Evolutionary conservation across 30 jellyfish, hydroid and myxozoan species (phyloP).

Genomic region (Hydractinia symbiolongicarpus): DNA sequence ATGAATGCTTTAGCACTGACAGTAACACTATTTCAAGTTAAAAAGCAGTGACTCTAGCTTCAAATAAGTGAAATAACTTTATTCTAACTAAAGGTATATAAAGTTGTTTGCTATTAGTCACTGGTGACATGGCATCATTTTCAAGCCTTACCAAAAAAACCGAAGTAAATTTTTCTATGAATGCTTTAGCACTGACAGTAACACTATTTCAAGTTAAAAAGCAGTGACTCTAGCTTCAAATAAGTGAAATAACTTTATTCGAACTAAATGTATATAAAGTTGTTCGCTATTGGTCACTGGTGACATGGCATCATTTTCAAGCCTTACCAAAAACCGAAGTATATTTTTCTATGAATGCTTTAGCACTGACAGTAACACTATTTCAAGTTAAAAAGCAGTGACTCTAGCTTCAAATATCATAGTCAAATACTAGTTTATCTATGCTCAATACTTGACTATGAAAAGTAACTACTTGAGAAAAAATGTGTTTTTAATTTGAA

Average conservation of each 20-base stretch:
- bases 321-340: conserved; percentile 57
- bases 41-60: conserved; percentile 94
- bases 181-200: conserved; percentile 76
- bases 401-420: conserved; percentile 69
- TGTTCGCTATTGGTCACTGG: conserved; percentile 13
- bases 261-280: background rate
- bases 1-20: conserved; percentile 89
- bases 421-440: too few species aligned
- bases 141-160: conserved; percentile 64
- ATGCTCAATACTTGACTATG: too few species aligned
- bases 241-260: too few species aligned
- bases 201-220: conserved; percentile 34
- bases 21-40: conserved; percentile 25
- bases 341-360: conserved; percentile 57
- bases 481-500: too few species aligned
- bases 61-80: conserved; percentile 12
- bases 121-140: conserved; percentile 11
- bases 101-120: conserved; percentile 3
- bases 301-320: conserved; percentile 14
- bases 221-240: conserved; percentile 93
- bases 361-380: conserved; percentile 67
- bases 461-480: too few species aligned
- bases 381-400: conserved; percentile 53
- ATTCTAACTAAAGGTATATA: too few species aligned
- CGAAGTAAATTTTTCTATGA: conserved; percentile 47